A percentile compares a stretch with the other conserved stretches of the same genome.
These are phyloP conservation scores for Polypterus bichir DNA, from an alignment of 2,113 vertebrate genomes.

Conservation along the genomic window DNA sequence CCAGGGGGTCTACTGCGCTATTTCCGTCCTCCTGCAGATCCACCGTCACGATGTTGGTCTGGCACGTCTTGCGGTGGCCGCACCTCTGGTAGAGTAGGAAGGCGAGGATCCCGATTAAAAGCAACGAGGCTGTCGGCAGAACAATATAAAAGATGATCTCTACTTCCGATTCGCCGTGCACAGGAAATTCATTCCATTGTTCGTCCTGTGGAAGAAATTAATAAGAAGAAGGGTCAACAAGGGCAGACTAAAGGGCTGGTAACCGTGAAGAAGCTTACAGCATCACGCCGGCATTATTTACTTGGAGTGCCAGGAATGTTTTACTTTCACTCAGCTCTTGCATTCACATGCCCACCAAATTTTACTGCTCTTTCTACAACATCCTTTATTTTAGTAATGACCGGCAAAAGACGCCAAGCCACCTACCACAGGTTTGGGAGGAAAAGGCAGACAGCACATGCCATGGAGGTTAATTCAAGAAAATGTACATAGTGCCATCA, in stretches of 20 bases:
- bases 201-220: slow-evolving; percentile 43
- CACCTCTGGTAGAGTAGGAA: slow-evolving; percentile 53
- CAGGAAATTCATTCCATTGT: slow-evolving; percentile 42
- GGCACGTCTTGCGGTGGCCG: slow-evolving; percentile 25
- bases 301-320: not conserved
- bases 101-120: slow-evolving; percentile 59
- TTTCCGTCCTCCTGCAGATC: slow-evolving; percentile 48
- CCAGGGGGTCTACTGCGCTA: slow-evolving; percentile 28
- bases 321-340: too few relatives aligned
- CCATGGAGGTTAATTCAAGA: too few relatives aligned
- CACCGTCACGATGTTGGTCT: slow-evolving; percentile 59
- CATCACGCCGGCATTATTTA: not conserved
- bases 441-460: too few relatives aligned
- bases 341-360: too few relatives aligned
- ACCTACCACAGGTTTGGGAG: too few relatives aligned
- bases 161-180: slow-evolving; percentile 38
- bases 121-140: slow-evolving; percentile 52
- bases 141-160: slow-evolving; percentile 67
- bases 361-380: too few relatives aligned
- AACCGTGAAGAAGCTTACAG: not conserved
- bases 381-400: too few relatives aligned
- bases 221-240: not conserved
- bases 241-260: not conserved
- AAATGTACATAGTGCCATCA: too few relatives aligned
- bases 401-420: too few relatives aligned